phyloP scores from a whole-genome alignment of 35 echinoderm and acorn worm species.

The Anneissia japonica region DNA sequence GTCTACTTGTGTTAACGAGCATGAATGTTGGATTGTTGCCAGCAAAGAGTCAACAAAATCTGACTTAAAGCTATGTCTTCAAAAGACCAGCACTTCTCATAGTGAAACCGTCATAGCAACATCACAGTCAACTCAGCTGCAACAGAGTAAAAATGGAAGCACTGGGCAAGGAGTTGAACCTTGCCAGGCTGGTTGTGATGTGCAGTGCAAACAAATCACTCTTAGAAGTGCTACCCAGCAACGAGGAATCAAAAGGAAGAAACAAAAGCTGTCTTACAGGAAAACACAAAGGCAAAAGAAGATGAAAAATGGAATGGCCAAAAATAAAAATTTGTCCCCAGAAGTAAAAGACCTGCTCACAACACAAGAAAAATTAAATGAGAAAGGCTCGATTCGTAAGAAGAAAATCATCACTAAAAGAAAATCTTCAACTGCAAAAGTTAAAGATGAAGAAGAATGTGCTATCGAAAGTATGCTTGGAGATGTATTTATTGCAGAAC shows the following conservation, averaged over 20 bases:
- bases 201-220: background rate
- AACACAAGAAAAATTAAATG: background rate
- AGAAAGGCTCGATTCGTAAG: background rate
- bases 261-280: background rate
- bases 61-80: background rate
- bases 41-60: background rate
- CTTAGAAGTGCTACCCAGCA: background rate
- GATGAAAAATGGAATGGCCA: too few species aligned
- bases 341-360: too few species aligned
- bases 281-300: background rate
- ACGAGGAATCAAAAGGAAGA: background rate
- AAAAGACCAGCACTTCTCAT: too few species aligned
- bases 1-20: too few species aligned
- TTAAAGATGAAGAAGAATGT: background rate
- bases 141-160: background rate
- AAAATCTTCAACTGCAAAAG: background rate
- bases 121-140: background rate
- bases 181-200: background rate
- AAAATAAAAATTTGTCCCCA: background rate
- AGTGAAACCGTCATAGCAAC: too few species aligned
- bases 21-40: background rate
- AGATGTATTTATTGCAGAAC: background rate
- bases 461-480: background rate
- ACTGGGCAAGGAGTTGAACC: background rate
- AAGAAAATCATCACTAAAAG: background rate